phyloP scores from a whole-genome alignment of 2,113 vertebrate species.

The Trichomycterus rosablanca region DNA sequence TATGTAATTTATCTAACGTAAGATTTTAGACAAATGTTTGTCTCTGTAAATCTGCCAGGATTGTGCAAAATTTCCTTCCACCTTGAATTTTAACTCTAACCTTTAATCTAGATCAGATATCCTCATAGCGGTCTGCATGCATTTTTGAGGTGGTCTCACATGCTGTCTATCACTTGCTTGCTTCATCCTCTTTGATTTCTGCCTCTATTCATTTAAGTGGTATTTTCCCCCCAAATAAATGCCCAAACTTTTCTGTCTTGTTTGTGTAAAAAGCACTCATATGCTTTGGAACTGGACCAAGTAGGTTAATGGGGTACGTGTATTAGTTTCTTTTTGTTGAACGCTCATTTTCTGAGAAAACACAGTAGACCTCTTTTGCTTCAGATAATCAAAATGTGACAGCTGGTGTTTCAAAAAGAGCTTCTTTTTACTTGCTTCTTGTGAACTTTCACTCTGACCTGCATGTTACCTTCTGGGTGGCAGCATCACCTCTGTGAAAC shows the following conservation, averaged over 20 bases:
- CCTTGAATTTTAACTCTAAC: too few species aligned
- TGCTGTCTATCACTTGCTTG: slow-evolving; percentile 51
- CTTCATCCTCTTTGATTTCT: slow-evolving; percentile 51
- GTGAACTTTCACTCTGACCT: slow-evolving; percentile 52
- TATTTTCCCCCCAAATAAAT: slow-evolving; percentile 68
- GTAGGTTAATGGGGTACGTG: slow-evolving; percentile 78
- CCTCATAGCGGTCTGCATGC: slow-evolving; percentile 58
- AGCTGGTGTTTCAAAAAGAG: slow-evolving; percentile 49
- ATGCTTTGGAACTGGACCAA: slow-evolving; percentile 76
- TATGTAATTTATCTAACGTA: too few species aligned
- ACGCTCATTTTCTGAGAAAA: slow-evolving; percentile 63
- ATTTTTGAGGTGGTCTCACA: slow-evolving; percentile 52
- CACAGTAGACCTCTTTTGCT: slow-evolving; percentile 55
- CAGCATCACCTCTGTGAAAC: slow-evolving; percentile 53
- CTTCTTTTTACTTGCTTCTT: slow-evolving; percentile 45
- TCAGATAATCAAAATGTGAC: slow-evolving; percentile 50
- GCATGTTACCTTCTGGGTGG: slow-evolving; percentile 65
- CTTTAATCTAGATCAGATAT: slow-evolving; percentile 41
- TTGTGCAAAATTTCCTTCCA: too few species aligned
- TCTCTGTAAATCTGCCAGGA: too few species aligned
- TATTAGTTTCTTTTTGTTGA: slow-evolving; percentile 66
- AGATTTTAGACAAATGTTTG: too few species aligned
- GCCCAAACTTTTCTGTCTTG: slow-evolving; percentile 72
- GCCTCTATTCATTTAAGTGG: slow-evolving; percentile 56
- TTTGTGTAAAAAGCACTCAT: slow-evolving; percentile 78